Evolutionary conservation across 2,113 vertebrate genomes (phyloP).

Genomic region (Raphicerus campestris): DNA sequence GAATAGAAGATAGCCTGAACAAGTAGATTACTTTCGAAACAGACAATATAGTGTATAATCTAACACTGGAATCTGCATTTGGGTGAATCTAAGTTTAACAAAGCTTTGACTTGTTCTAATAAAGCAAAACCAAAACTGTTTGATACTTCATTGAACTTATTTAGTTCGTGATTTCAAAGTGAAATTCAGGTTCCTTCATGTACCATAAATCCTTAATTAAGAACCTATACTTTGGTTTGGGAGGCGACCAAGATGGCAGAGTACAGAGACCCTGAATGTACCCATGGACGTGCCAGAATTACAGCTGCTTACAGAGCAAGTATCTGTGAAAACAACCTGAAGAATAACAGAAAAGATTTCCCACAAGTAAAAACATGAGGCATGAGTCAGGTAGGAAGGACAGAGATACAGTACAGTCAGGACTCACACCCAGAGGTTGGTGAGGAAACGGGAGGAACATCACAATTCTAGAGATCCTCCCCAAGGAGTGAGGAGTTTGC

Average conservation of each 20-base stretch:
- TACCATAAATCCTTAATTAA: background rate
- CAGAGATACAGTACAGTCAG: background rate
- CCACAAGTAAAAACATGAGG: background rate
- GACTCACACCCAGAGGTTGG: background rate
- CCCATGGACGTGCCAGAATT: background rate
- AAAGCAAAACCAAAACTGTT: background rate
- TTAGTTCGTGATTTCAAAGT: constrained; percentile 18
- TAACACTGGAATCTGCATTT: background rate
- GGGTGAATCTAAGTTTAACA: background rate
- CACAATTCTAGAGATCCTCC: background rate
- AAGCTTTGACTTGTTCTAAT: background rate
- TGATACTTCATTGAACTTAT: background rate
- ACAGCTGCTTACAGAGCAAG: background rate
- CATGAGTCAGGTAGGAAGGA: background rate
- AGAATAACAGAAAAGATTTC: background rate
- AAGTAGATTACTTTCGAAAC: background rate
- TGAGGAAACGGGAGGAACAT: background rate
- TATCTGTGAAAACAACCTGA: background rate
- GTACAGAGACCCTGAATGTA: background rate
- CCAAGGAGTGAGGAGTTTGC: background rate
- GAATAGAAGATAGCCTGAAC: background rate
- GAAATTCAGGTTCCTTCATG: background rate
- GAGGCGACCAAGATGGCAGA: background rate
- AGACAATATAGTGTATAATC: background rate
- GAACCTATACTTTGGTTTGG: background rate